These are phyloP conservation scores for Falcunculus frontatus DNA, from an alignment of 2,113 vertebrate species.

Conservation along the genomic window DNA sequence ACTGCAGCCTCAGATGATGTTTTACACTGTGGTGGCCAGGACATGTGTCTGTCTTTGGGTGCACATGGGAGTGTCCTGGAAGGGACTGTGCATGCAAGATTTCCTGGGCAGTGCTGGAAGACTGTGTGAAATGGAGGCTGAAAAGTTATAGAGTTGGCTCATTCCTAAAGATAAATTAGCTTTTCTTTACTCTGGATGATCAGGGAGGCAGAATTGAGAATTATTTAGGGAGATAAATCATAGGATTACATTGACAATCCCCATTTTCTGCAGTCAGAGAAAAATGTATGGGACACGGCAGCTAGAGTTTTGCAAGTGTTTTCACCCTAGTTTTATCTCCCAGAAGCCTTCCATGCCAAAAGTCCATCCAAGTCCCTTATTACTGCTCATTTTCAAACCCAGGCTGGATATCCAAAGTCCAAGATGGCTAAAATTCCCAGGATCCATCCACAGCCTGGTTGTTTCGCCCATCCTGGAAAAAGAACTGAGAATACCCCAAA, in stretches of 20 bases:
- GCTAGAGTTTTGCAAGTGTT: neutral
- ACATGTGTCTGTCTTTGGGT: accelerated
- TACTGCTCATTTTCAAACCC: neutral
- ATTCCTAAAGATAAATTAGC: neutral
- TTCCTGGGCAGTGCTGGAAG: neutral
- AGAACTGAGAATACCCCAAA: neutral
- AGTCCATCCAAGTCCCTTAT: neutral
- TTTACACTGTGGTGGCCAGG: neutral
- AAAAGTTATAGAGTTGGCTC: neutral
- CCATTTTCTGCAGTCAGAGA: neutral
- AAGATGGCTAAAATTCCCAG: neutral
- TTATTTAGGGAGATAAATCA: neutral
- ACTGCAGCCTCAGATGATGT: neutral
- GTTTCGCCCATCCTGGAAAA: neutral
- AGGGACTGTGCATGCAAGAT: neutral
- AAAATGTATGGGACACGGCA: neutral
- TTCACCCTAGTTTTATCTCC: neutral
- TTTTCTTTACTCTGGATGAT: neutral
- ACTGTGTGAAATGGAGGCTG: neutral
- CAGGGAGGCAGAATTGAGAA: neutral
- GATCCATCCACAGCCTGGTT: neutral
- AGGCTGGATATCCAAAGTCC: neutral
- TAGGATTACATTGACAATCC: neutral
- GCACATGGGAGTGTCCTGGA: neutral
- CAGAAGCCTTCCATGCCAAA: neutral